A percentile compares a stretch with the other conserved stretches of the same genome.
These are phyloP conservation scores for Petrocephalus schoutedeni DNA, from an alignment of 2,797 vertebrate genomes.

Conservation along the genomic window DNA sequence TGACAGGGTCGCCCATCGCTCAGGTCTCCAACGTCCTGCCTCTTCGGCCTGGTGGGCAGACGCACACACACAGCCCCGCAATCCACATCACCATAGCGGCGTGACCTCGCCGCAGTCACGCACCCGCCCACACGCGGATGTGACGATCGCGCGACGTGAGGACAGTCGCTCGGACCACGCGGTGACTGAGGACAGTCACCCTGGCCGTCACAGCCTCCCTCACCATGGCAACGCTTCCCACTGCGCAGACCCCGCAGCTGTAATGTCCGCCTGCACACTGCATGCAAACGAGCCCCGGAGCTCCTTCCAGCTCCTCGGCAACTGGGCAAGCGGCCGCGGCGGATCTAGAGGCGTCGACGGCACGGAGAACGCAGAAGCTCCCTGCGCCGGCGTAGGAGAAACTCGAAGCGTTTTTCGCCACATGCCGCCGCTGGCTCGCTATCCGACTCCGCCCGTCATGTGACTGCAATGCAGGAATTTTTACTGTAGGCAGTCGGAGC, in stretches of 20 bases:
- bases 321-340: not conserved
- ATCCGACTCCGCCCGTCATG: not conserved
- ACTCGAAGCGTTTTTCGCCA: not conserved
- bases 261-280: constrained; percentile 49
- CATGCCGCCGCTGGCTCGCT: not conserved
- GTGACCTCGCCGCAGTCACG: constrained; percentile 6
- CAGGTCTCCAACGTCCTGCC: not conserved
- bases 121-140: constrained; percentile 20
- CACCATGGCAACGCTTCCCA: constrained; percentile 70
- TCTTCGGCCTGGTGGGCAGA: not conserved
- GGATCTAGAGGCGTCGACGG: not conserved
- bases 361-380: not conserved
- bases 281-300: constrained; percentile 52
- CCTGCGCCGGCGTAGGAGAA: not conserved
- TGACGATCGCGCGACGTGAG: constrained; percentile 33
- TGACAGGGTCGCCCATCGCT: not conserved
- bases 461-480: not conserved
- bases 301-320: constrained; percentile 15
- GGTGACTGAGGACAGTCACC: constrained; percentile 47
- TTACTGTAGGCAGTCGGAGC: not conserved
- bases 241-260: constrained; percentile 61
- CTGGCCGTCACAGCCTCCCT: constrained; percentile 51
- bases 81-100: not conserved
- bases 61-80: not conserved
- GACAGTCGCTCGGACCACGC: constrained; percentile 48